Evolutionary conservation across 2,888 invertebrate genomes (phyloP).

Genomic region (Aphodius granarius): DNA sequence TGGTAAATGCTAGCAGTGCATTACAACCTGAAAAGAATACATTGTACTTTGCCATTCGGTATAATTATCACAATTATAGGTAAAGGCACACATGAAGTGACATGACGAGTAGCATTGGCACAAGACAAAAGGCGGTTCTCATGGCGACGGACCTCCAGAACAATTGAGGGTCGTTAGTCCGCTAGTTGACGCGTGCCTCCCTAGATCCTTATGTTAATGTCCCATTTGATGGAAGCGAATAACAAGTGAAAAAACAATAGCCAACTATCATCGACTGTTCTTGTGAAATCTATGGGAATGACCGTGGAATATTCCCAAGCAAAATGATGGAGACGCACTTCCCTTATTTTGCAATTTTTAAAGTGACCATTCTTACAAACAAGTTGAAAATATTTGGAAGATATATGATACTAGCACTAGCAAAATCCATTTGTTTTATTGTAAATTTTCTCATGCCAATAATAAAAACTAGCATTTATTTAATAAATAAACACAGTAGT

Average conservation of each 20-base stretch:
- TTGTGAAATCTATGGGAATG: neutral
- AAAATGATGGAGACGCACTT: neutral
- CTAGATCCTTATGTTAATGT: neutral
- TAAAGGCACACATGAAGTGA: neutral
- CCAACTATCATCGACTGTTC: neutral
- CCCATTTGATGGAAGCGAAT: neutral
- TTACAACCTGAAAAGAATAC: neutral
- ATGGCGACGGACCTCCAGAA: constrained; percentile 2
- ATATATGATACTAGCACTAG: no score
- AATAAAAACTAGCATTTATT: no score
- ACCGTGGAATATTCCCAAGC: neutral
- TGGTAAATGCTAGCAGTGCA: neutral
- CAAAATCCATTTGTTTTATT: no score
- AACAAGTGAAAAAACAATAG: neutral
- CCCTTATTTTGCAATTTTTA: neutral
- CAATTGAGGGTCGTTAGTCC: constrained; percentile 5
- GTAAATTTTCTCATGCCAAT: no score
- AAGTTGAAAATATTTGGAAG: no score
- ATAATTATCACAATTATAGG: neutral
- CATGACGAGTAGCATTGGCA: neutral
- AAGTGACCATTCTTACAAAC: neutral
- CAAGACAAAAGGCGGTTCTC: constrained; percentile 7
- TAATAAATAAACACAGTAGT: no score
- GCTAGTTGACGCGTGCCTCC: neutral
- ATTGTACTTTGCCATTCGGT: neutral